Base-by-base conservation (phyloP, 2,113 vertebrate species). In the Neomonachus schauinslandi region DNA sequence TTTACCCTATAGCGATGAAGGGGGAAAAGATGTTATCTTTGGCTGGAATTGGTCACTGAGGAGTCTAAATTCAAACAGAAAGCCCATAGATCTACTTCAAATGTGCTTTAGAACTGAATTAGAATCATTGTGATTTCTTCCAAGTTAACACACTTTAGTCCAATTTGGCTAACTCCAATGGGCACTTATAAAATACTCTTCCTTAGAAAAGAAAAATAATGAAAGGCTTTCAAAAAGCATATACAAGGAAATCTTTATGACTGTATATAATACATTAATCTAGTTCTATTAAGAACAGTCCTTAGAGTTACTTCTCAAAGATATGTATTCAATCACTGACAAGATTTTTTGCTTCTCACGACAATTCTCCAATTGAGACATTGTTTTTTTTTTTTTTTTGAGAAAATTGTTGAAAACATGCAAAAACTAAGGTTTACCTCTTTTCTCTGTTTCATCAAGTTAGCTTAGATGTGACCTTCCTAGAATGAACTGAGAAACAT, bases 141-240 rank as follows among this genome's bases (percentile, higher is more conserved):
- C 79, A 97, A 83, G 87, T 42, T 84, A 96, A 95, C 55, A 90
- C 61, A 95, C 69, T 90, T 87, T 79, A 95, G 36, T 89, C 33
- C 86, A 96, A 97, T 97, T 95, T 91, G 84, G 42, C 80, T 97
- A 96, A 91, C 33, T 88, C 77, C 94, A 83, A 90, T 95, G 90
- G 42, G 21, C 74, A 98, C 53, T 96, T 95, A 92, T 55, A 97
- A 94, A 96, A 88, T 96, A 97, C 22, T 95, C 49, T 97, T 79
- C 31, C 46, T 92, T 95, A 94, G 53, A 77, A 94, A 89, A 89
- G 55, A 86, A 92, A 93, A 97, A 82, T 85, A 89, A 49, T 80
- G 74, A 94, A 95, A 96, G 83, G 33, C 55, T 95, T 93, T 97
- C 74, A 92, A 92, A 95, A 96, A 88, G 16, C 53, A 97, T 82